A percentile compares a stretch with the other conserved stretches of the same genome.
Conservation (phyloP, 1,140 invertebrate species). For the Caerostris darwini region DNA sequence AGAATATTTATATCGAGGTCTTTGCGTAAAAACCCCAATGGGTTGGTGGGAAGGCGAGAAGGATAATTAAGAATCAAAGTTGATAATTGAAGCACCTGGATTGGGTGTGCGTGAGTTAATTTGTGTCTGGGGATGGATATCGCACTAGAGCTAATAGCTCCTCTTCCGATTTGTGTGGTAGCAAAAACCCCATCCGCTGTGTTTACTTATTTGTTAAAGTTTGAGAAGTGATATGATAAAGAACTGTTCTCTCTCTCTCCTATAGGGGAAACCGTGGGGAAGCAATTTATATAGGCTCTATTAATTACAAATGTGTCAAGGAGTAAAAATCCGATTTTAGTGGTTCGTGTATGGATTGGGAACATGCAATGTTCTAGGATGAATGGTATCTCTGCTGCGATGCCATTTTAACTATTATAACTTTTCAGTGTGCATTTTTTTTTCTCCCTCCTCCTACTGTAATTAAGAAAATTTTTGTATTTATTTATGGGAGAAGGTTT, state of each 20-base stretch:
- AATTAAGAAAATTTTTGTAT: not conserved
- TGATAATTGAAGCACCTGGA: constrained; percentile 65
- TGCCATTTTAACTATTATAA: constrained; percentile 41
- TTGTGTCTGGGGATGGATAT: not conserved
- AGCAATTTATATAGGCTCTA: constrained; percentile 19
- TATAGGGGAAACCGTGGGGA: not conserved
- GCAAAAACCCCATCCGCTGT: not conserved
- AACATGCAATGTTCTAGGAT: not conserved
- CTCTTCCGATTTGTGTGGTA: not conserved
- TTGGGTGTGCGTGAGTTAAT: constrained; percentile 61
- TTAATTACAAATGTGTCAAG: constrained; percentile 45
- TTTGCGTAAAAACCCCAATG: constrained; percentile 3
- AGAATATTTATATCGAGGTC: constrained; percentile 56
- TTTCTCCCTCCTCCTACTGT: not conserved
- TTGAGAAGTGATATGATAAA: constrained; percentile 46
- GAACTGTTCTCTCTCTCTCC: not conserved
- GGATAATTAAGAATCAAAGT: constrained; percentile 67
- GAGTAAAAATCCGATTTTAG: constrained; percentile 48
- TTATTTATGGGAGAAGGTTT: not conserved
- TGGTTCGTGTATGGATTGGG: constrained; percentile 40
- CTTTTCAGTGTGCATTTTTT: not conserved
- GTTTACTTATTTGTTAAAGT: constrained; percentile 45
- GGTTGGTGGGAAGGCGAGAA: not conserved
- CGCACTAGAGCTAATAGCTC: constrained; percentile 24
- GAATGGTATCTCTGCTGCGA: not conserved